Conservation (phyloP, 2,113 vertebrate species). For the Nothoprocta perdicaria region DNA sequence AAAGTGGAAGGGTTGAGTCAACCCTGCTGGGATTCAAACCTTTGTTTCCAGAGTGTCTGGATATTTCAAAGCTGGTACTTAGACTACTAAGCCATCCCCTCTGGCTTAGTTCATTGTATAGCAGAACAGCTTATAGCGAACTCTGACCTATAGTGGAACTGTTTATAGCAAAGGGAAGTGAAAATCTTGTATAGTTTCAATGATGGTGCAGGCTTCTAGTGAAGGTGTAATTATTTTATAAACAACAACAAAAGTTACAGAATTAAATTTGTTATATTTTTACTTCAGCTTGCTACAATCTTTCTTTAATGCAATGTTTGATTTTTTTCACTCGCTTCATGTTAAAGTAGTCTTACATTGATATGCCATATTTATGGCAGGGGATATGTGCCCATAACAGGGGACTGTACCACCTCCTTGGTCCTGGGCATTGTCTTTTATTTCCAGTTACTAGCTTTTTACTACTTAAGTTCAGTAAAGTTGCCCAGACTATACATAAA, state of each 20-base stretch:
- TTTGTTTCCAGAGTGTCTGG: constrained; percentile 61
- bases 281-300: neutral
- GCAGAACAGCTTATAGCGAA: constrained; percentile 24
- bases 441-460: neutral
- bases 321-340: neutral
- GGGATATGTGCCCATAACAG: neutral
- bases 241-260: neutral
- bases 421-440: neutral
- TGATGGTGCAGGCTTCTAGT: neutral
- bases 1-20: constrained; percentile 54
- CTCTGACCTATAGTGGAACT: constrained; percentile 52
- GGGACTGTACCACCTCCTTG: neutral
- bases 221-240: constrained; percentile 19
- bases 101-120: constrained; percentile 60
- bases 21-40: constrained; percentile 62
- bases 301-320: neutral
- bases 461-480: neutral
- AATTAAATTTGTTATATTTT: neutral
- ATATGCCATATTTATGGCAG: neutral
- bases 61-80: constrained; percentile 63
- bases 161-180: neutral
- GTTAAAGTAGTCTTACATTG: neutral
- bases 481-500: neutral
- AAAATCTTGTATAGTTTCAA: constrained; percentile 3
- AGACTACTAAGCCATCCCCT: constrained; percentile 54